Percentiles rank a stretch among this genome's conserved stretches.
These are phyloP conservation scores for Aegotheles bennettii DNA, from an alignment of 2,113 vertebrate species.

Conservation along the genomic window DNA sequence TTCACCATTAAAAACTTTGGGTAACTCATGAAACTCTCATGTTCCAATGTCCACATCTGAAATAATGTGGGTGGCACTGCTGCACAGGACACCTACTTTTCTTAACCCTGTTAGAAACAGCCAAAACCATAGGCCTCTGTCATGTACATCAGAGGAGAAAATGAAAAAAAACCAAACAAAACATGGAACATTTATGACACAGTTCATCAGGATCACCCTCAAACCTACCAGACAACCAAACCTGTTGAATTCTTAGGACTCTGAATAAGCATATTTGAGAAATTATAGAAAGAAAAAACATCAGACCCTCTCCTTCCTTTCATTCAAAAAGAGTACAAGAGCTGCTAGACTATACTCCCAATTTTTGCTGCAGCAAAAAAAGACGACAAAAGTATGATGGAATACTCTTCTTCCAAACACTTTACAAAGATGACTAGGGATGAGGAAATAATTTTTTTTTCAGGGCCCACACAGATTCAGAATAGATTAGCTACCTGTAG, in stretches of 20 bases:
- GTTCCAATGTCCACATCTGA: neutral
- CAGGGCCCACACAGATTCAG: neutral
- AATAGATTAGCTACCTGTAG: slow-evolving; percentile 47
- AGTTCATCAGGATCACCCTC: neutral
- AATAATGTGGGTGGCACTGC: neutral
- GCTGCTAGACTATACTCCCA: neutral
- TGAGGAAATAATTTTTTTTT: neutral
- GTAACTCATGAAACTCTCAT: neutral
- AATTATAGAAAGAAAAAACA: neutral
- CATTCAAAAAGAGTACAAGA: neutral
- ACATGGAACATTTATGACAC: neutral
- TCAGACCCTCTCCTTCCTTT: neutral
- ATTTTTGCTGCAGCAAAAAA: neutral
- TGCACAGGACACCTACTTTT: neutral
- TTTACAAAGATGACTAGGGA: neutral
- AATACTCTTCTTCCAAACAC: neutral
- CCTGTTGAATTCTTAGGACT: neutral
- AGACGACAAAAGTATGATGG: neutral
- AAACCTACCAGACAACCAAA: neutral
- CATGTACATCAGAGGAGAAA: neutral
- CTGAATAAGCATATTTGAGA: neutral
- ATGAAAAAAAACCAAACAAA: neutral
- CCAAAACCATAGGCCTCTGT: neutral
- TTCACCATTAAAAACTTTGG: neutral
- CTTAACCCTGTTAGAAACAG: neutral